Evolutionary conservation across 2,113 vertebrate genomes (phyloP).

Genomic region (Podarcis raffonei): DNA sequence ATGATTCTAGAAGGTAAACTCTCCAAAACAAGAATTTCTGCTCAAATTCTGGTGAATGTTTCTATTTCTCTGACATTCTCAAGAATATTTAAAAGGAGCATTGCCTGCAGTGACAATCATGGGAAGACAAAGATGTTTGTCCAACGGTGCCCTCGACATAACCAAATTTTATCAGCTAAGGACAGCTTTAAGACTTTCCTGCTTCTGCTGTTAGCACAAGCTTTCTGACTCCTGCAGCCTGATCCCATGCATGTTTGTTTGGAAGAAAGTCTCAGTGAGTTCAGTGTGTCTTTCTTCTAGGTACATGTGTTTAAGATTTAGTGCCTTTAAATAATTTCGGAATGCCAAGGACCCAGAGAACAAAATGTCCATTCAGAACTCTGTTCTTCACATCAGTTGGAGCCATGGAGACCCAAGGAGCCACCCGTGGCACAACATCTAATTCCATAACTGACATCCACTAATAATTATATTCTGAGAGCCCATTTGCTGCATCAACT

Average conservation of each 20-base stretch:
- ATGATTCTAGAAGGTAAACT: not conserved
- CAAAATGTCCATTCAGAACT: not conserved
- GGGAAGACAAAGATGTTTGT: not conserved
- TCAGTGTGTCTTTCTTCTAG: not conserved
- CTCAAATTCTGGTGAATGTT: not conserved
- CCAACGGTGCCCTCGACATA: not conserved
- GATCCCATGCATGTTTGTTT: not conserved
- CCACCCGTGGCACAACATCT: constrained; percentile 6
- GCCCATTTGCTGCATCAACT: constrained; percentile 1
- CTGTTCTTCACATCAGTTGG: not conserved
- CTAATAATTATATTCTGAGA: constrained; percentile 2
- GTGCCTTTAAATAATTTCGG: not conserved
- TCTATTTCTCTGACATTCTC: not conserved
- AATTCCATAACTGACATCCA: not conserved
- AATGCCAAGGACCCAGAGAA: not conserved
- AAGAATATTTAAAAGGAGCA: not conserved
- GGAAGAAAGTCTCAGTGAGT: not conserved
- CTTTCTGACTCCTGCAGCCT: not conserved
- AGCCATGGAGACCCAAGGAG: not conserved
- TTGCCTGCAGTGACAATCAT: not conserved
- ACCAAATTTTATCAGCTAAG: not conserved
- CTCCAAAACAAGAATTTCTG: not conserved
- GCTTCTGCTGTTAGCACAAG: not conserved
- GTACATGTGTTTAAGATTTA: not conserved
- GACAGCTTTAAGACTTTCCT: not conserved